Conservation (phyloP, 2,797 vertebrate genomes). For the Pipistrellus nathusii region DNA sequence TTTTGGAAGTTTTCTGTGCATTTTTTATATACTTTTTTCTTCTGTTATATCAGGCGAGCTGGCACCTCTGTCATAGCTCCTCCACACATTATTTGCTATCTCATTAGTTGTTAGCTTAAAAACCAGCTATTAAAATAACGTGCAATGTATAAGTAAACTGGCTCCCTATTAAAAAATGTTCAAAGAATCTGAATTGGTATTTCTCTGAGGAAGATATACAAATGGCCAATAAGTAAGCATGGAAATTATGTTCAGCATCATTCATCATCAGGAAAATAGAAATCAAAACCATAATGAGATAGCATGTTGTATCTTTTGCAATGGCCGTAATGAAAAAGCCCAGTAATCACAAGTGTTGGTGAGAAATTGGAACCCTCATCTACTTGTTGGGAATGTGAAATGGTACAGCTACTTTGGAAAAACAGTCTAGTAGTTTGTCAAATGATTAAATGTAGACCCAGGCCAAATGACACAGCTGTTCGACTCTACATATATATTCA, state of each 20-base stretch:
- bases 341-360: background rate
- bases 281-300: background rate
- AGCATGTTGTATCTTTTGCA: background rate
- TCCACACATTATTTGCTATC: background rate
- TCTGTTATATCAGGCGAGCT: background rate
- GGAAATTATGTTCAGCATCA: background rate
- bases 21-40: background rate
- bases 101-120: conserved; percentile 34
- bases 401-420: background rate
- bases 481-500: background rate
- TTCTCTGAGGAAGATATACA: conserved; percentile 45
- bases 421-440: background rate
- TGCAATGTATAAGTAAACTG: conserved; percentile 37
- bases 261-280: conserved; percentile 16
- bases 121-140: conserved; percentile 41
- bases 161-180: background rate
- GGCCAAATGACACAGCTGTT: background rate
- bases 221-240: background rate
- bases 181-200: background rate
- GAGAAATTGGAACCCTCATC: background rate
- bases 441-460: background rate
- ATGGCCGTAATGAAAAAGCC: background rate
- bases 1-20: background rate
- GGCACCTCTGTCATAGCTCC: background rate
- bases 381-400: background rate